Conservation (phyloP, 2,797 vertebrate species). For the Hydrocynus forskahlii region DNA sequence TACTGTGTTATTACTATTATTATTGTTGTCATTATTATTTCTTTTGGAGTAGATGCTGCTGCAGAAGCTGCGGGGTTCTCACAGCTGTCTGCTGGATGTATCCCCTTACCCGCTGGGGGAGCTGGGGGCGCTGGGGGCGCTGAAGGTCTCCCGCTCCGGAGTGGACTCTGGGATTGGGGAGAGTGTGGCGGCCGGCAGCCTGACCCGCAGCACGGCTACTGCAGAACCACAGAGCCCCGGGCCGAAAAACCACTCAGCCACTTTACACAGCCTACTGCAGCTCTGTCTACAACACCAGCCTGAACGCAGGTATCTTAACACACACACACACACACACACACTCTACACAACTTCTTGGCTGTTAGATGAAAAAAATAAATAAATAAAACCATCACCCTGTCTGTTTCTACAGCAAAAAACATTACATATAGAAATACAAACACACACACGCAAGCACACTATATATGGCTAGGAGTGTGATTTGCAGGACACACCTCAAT, state of each 20-base stretch:
- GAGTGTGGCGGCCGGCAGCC: constrained; percentile 84
- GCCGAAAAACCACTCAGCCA: constrained; percentile 91
- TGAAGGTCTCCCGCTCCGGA: constrained; percentile 92
- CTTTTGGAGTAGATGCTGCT: constrained; percentile 87
- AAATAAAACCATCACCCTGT: too few relatives aligned
- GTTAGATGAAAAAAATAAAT: too few relatives aligned
- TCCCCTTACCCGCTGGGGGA: constrained; percentile 84
- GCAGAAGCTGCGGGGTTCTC: constrained; percentile 92
- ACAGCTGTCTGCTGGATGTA: constrained; percentile 85
- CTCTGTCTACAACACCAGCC: constrained; percentile 95
- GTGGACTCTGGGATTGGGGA: constrained; percentile 96
- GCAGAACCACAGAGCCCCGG: constrained; percentile 87
- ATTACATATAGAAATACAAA: constrained; percentile 1
- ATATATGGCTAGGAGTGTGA: too few relatives aligned
- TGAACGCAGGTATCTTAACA: constrained; percentile 86
- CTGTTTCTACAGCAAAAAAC: too few relatives aligned
- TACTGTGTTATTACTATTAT: neutral
- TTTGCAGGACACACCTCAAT: too few relatives aligned
- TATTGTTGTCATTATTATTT: neutral
- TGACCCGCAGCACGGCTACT: constrained; percentile 81
- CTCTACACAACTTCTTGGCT: neutral
- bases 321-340: constrained; percentile 5
- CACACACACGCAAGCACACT: neutral
- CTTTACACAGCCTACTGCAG: constrained; percentile 91
- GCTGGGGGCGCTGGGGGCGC: constrained; percentile 85